These are phyloP conservation scores for Paramormyrops hopkinsi DNA, from an alignment of 2,797 vertebrate genomes.

Conservation along the genomic window DNA sequence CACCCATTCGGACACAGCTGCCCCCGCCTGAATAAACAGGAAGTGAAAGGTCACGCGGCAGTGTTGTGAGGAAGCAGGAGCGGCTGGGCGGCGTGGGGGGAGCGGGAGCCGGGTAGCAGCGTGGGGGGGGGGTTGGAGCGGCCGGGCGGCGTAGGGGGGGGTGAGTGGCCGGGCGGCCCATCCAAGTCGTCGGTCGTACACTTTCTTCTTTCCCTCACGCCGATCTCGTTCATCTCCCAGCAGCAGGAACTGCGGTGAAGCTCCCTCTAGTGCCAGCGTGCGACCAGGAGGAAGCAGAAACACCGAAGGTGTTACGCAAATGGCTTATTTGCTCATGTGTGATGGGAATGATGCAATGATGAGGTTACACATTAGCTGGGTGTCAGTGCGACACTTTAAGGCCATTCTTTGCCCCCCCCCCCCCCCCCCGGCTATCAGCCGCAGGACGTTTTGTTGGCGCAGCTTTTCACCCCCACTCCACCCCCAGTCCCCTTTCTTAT, in stretches of 20 bases:
- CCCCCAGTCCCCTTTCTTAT: neutral
- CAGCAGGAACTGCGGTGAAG: neutral
- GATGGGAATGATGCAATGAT: neutral
- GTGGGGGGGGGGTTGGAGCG: neutral
- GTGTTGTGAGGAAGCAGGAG: too few species aligned
- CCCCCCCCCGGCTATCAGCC: neutral
- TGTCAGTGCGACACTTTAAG: neutral
- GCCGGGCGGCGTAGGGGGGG: too few species aligned
- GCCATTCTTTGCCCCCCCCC: neutral
- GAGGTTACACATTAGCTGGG: neutral
- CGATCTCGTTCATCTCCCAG: neutral
- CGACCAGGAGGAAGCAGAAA: neutral
- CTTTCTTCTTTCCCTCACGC: neutral
- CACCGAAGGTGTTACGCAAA: neutral
- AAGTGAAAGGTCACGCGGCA: neutral
- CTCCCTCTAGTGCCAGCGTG: neutral
- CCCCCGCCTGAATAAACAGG: neutral
- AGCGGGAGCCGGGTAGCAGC: too few species aligned
- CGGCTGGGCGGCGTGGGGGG: too few species aligned
- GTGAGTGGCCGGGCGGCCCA: too few species aligned
- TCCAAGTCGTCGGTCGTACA: too few species aligned
- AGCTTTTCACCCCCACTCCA: neutral
- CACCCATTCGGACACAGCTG: slow-evolving; percentile 16
- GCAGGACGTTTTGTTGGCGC: neutral
- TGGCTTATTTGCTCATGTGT: neutral